A percentile compares a stretch with the other conserved stretches of the same genome.
These are phyloP conservation scores for Macrotrachela quadricornifera DNA, from an alignment of 1,140 invertebrate species.

Conservation along the genomic window DNA sequence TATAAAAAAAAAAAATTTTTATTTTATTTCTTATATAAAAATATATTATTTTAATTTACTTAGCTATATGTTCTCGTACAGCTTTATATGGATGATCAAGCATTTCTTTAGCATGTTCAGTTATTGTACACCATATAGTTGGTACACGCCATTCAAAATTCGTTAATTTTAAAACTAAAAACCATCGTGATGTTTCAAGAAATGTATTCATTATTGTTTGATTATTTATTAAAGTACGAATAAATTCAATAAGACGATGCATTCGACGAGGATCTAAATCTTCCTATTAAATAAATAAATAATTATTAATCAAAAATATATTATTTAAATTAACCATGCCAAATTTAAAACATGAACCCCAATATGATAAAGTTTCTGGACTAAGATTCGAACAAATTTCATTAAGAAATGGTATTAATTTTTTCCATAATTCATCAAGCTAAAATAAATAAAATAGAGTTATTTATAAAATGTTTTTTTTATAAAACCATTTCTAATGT, in stretches of 20 bases:
- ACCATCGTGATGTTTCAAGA: too few species aligned
- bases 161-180: too few species aligned
- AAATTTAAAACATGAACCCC: slow-evolving; percentile 47
- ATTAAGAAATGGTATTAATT: too few species aligned
- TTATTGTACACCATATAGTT: slow-evolving; percentile 37
- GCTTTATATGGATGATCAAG: slow-evolving; percentile 52
- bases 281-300: slow-evolving; percentile 21
- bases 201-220: too few species aligned
- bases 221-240: too few species aligned
- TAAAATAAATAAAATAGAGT: slow-evolving; percentile 38
- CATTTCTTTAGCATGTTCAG: slow-evolving; percentile 32
- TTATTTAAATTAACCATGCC: slow-evolving; percentile 26
- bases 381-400: slow-evolving; percentile 40
- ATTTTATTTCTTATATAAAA: too few species aligned
- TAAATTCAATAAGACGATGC: not conserved
- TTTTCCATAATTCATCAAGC: slow-evolving; percentile 10
- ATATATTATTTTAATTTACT: not conserved
- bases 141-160: slow-evolving; percentile 49
- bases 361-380: slow-evolving; percentile 45
- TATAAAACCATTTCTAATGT: slow-evolving; percentile 35
- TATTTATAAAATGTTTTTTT: slow-evolving; percentile 34
- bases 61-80: slow-evolving; percentile 38
- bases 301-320: not conserved
- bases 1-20: slow-evolving; percentile 15
- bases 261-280: slow-evolving; percentile 43